phyloP scores from a whole-genome alignment of 2,888 invertebrate genomes.

The Amblyjoppa proteus region DNA sequence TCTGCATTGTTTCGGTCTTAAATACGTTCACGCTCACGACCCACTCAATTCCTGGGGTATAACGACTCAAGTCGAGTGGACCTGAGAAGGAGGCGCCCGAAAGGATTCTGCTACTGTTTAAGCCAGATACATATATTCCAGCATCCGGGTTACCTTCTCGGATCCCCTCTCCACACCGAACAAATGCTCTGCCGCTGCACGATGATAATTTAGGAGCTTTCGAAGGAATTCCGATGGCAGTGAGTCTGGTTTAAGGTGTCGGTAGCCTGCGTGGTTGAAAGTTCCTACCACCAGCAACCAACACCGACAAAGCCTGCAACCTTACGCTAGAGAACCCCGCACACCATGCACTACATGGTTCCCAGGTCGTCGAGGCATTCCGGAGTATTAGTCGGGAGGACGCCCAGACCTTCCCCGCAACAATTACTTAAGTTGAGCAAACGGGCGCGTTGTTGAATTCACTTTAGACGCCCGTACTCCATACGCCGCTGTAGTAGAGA shows the following conservation, averaged over 20 bases:
- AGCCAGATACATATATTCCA: slow-evolving; percentile 14
- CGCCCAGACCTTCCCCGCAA: slow-evolving; percentile 61
- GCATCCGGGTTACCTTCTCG: slow-evolving; percentile 10
- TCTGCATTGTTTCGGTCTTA: slow-evolving; percentile 79
- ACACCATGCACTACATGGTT: slow-evolving; percentile 46
- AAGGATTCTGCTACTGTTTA: slow-evolving; percentile 43
- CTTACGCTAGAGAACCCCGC: slow-evolving; percentile 42
- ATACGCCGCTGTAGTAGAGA: slow-evolving; percentile 41
- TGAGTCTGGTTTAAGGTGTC: slow-evolving; percentile 49
- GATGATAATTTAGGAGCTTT: slow-evolving; percentile 75
- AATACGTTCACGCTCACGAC: slow-evolving; percentile 60
- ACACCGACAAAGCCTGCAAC: slow-evolving; percentile 26
- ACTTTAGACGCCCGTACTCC: slow-evolving; percentile 39
- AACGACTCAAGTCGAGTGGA: slow-evolving; percentile 43
- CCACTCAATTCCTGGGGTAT: slow-evolving; percentile 60
- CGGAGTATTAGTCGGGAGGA: slow-evolving; percentile 61
- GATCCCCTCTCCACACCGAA: slow-evolving; percentile 44
- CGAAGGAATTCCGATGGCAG: slow-evolving; percentile 73
- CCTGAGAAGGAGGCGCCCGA: slow-evolving; percentile 44
- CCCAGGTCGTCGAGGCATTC: slow-evolving; percentile 69
- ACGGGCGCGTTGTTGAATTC: slow-evolving; percentile 64
- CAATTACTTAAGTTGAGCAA: slow-evolving; percentile 76
- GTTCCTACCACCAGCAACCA: slow-evolving; percentile 8
- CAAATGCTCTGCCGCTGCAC: slow-evolving; percentile 57
- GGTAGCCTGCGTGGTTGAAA: slow-evolving; percentile 47